Conservation (phyloP, 2,113 vertebrate genomes). For the Chionomys nivalis region DNA sequence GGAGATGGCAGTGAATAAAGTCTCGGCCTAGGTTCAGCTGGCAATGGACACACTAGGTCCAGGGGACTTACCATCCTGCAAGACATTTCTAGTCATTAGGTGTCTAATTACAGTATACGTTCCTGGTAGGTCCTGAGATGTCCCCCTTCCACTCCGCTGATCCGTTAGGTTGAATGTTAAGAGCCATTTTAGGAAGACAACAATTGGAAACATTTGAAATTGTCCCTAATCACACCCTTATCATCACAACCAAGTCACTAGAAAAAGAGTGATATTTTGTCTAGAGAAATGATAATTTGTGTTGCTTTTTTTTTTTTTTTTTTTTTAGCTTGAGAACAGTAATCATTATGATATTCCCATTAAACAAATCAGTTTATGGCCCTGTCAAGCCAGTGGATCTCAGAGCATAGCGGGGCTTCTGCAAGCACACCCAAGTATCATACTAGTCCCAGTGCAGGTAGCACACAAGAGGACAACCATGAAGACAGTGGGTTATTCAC, state of each 20-base stretch:
- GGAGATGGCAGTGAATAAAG: neutral
- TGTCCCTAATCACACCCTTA: too few species aligned
- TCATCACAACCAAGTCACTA: neutral
- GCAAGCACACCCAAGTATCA: too few species aligned
- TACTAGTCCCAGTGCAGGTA: neutral
- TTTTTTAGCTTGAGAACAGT: neutral
- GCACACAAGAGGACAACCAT: neutral
- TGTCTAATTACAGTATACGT: neutral
- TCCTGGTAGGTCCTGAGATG: neutral
- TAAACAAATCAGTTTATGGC: neutral
- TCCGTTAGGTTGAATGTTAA: neutral
- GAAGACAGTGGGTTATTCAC: neutral
- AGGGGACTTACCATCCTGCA: too few species aligned
- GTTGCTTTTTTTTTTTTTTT: neutral
- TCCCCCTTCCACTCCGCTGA: accelerated
- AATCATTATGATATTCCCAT: too few species aligned
- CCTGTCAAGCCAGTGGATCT: neutral
- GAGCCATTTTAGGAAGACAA: neutral
- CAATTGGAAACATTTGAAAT: neutral
- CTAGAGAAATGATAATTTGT: neutral
- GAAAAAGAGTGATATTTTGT: neutral
- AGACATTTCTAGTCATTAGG: neutral
- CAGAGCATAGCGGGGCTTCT: neutral
- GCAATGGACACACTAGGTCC: neutral
- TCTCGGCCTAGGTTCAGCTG: neutral